A percentile compares a stretch with the other conserved stretches of the same genome.
Evolutionary conservation across 1,140 invertebrate species (phyloP).

Genomic region (Eupeodes corollae): DNA sequence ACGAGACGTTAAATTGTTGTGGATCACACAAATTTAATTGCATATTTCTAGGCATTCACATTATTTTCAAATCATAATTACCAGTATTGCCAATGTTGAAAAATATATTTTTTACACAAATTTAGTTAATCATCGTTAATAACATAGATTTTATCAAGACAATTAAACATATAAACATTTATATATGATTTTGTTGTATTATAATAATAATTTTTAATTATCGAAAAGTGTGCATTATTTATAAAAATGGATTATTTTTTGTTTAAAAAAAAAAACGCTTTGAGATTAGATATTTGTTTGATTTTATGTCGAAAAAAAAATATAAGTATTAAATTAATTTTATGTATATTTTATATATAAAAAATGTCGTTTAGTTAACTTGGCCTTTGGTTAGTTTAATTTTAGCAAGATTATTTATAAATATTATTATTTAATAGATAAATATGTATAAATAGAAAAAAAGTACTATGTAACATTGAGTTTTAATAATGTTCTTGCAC

Average conservation of each 20-base stretch:
- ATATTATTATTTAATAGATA: slow-evolving; percentile 16
- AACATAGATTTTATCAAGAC: slow-evolving; percentile 27
- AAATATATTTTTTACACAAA: neutral
- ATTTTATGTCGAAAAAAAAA: slow-evolving; percentile 11
- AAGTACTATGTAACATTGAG: slow-evolving; percentile 12
- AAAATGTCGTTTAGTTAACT: slow-evolving; percentile 32
- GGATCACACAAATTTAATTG: neutral
- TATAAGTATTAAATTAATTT: slow-evolving; percentile 15
- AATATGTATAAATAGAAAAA: slow-evolving; percentile 11
- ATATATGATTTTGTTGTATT: slow-evolving; percentile 9
- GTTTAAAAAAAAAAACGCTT: slow-evolving; percentile 9
- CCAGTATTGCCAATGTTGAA: neutral
- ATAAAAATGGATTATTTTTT: slow-evolving; percentile 15
- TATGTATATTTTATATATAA: slow-evolving; percentile 14
- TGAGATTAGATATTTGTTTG: slow-evolving; percentile 1
- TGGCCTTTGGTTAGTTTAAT: slow-evolving; percentile 39
- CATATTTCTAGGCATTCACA: neutral
- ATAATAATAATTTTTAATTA: slow-evolving; percentile 28
- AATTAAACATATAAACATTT: slow-evolving; percentile 6
- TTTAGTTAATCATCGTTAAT: slow-evolving; percentile 13
- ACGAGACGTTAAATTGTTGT: neutral
- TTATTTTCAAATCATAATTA: neutral
- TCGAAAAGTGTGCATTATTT: slow-evolving; percentile 24
- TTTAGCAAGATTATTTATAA: slow-evolving; percentile 33
- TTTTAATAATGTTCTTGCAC: neutral